Evolutionary conservation across 2,113 vertebrate genomes (phyloP).

Genomic region (Rostratula benghalensis): DNA sequence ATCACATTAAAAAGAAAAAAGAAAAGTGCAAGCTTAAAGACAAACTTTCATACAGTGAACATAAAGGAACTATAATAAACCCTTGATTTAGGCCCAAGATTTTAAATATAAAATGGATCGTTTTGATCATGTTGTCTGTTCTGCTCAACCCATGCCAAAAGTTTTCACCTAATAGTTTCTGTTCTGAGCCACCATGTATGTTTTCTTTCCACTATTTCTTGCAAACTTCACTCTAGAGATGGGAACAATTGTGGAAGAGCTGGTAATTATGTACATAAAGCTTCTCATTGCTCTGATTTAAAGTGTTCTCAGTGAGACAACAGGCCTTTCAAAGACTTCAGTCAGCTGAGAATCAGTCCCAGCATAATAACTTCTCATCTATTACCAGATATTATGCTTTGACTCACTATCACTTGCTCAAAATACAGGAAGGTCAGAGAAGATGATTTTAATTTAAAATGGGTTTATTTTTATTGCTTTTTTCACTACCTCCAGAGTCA

Average conservation of each 20-base stretch:
- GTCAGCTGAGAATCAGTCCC: neutral
- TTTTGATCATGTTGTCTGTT: neutral
- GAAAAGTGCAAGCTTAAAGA: neutral
- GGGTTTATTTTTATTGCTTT: neutral
- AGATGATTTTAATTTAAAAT: neutral
- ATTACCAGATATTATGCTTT: neutral
- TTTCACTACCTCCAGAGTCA: neutral
- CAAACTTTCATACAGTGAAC: neutral
- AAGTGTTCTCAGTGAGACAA: neutral
- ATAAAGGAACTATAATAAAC: neutral
- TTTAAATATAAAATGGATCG: neutral
- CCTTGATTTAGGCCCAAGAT: neutral
- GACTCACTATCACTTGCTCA: neutral
- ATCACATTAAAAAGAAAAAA: neutral
- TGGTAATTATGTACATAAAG: neutral
- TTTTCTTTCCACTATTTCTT: neutral
- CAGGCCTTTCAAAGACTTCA: neutral
- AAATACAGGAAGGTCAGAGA: neutral
- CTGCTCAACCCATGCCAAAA: neutral
- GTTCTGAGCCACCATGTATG: neutral
- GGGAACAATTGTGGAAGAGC: neutral
- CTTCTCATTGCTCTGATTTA: neutral
- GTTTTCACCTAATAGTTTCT: neutral
- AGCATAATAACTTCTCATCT: neutral
- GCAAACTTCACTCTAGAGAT: constrained; percentile 2